These are phyloP conservation scores for Pseudanteris insignis DNA, from an alignment of 2,888 invertebrate species.

Conservation along the genomic window DNA sequence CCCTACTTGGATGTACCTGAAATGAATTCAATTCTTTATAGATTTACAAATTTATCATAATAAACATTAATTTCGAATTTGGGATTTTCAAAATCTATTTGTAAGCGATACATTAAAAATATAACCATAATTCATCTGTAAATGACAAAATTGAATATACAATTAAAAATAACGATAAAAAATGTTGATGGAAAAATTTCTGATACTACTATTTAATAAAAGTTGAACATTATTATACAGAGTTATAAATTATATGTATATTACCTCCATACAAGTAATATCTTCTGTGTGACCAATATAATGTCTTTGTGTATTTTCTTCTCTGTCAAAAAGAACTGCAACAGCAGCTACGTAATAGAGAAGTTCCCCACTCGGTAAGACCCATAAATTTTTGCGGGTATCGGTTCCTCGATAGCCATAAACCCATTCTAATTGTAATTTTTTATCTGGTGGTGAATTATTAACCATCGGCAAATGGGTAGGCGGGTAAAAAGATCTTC, in stretches of 20 bases:
- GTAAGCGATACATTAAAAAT: too few relatives aligned
- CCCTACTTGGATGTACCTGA: constrained; percentile 82
- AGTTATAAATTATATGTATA: too few relatives aligned
- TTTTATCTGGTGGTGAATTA: constrained; percentile 87
- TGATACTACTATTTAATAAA: too few relatives aligned
- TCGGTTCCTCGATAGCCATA: constrained; percentile 95
- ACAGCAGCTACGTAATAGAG: constrained; percentile 93
- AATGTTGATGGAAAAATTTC: too few relatives aligned
- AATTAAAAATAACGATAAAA: too few relatives aligned
- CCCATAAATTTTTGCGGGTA: constrained; percentile 88
- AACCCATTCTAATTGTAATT: constrained; percentile 93
- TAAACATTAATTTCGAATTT: too few relatives aligned
- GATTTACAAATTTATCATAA: too few relatives aligned
- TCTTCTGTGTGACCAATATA: constrained; percentile 93
- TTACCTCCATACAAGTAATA: constrained; percentile 81
- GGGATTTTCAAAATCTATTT: too few relatives aligned
- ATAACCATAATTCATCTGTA: too few relatives aligned
- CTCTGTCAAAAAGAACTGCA: constrained; percentile 86
- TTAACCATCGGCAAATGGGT: constrained; percentile 85
- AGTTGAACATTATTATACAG: too few relatives aligned
- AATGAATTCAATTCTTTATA: too few relatives aligned
- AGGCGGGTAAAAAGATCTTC: constrained; percentile 88
- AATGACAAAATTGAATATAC: too few relatives aligned
- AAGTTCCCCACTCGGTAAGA: constrained; percentile 91
- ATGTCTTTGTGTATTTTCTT: constrained; percentile 87